Percentiles rank a stretch among this genome's conserved stretches.
Conservation (phyloP, 1,140 invertebrate species). For the Drosophila pseudoobscura region DNA sequence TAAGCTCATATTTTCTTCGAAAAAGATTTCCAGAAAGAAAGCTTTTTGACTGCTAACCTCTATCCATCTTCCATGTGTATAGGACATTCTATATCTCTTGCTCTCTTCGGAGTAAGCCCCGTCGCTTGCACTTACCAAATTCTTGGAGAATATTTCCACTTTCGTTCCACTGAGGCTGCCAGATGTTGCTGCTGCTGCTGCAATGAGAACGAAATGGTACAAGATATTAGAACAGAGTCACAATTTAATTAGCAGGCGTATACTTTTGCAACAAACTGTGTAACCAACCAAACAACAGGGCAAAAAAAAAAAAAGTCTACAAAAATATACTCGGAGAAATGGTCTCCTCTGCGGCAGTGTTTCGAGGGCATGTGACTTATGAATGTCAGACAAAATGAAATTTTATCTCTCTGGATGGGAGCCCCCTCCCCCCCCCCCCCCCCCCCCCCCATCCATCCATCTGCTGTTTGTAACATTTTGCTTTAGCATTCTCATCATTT, state of each 20-base stretch:
- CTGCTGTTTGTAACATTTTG: slow-evolving; percentile 22
- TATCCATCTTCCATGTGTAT: too few relatives aligned
- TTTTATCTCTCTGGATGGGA: slow-evolving; percentile 13
- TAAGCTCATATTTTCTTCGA: too few relatives aligned
- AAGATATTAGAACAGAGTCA: slow-evolving; percentile 15
- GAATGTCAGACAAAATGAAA: slow-evolving; percentile 55
- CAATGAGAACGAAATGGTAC: slow-evolving; percentile 4
- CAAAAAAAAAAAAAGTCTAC: not conserved
- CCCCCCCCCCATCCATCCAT: not conserved
- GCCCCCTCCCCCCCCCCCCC: not conserved
- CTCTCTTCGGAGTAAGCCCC: too few relatives aligned
- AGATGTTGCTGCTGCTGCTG: slow-evolving; percentile 33
- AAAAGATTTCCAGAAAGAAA: too few relatives aligned
- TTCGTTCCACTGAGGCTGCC: slow-evolving; percentile 9
- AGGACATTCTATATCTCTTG: too few relatives aligned
- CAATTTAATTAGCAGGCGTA: slow-evolving; percentile 68
- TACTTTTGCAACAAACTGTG: slow-evolving; percentile 33
- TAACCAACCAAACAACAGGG: not conserved
- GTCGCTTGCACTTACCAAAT: too few relatives aligned
- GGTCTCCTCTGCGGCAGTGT: slow-evolving; percentile 1
- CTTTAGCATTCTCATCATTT: slow-evolving; percentile 56
- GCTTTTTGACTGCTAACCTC: too few relatives aligned
- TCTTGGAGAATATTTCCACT: slow-evolving; percentile 14
- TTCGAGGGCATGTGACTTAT: slow-evolving; percentile 50
- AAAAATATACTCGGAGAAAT: not conserved